Percentiles rank a stretch among this genome's conserved stretches.
Conservation (phyloP, 2,797 vertebrate genomes). For the Cossypha polioptera region DNA sequence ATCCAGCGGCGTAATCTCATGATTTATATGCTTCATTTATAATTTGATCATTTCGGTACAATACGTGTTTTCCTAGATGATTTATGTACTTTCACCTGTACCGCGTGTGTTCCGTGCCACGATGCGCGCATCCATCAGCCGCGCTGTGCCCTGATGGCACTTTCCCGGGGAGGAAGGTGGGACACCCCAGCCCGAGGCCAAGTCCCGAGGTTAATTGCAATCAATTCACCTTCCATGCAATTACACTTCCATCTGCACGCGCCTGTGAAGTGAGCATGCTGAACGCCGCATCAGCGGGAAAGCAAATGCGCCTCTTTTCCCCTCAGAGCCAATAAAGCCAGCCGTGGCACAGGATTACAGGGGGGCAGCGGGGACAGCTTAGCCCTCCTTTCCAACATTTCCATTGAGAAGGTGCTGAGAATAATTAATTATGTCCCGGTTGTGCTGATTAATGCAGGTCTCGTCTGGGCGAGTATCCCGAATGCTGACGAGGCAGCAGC, state of each 20-base stretch:
- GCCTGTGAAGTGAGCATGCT: constrained; percentile 71
- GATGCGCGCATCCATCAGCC: constrained; percentile 72
- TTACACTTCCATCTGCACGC: constrained; percentile 88
- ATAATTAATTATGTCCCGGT: constrained; percentile 56
- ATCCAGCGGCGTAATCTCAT: constrained; percentile 74
- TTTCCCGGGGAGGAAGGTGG: constrained; percentile 70
- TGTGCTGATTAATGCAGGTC: constrained; percentile 27
- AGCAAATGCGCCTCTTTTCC: constrained; percentile 42
- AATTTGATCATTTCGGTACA: constrained; percentile 80
- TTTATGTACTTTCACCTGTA: constrained; percentile 76
- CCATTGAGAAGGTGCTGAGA: constrained; percentile 41
- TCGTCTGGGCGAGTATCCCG: neutral
- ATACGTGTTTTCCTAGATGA: constrained; percentile 77
- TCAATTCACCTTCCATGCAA: constrained; percentile 87
- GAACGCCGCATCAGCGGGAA: constrained; percentile 54
- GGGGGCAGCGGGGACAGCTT: neutral
- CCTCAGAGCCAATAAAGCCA: constrained; percentile 59
- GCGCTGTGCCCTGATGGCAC: constrained; percentile 39
- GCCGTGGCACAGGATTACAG: constrained; percentile 41
- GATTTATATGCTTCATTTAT: constrained; percentile 83
- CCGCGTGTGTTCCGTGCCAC: constrained; percentile 61
- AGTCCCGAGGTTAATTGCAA: constrained; percentile 82
- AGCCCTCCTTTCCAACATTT: constrained; percentile 40
- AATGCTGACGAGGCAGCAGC: constrained; percentile 1
- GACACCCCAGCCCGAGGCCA: constrained; percentile 73